These are phyloP conservation scores for Periparus ater DNA, from an alignment of 2,797 vertebrate genomes.

Conservation along the genomic window DNA sequence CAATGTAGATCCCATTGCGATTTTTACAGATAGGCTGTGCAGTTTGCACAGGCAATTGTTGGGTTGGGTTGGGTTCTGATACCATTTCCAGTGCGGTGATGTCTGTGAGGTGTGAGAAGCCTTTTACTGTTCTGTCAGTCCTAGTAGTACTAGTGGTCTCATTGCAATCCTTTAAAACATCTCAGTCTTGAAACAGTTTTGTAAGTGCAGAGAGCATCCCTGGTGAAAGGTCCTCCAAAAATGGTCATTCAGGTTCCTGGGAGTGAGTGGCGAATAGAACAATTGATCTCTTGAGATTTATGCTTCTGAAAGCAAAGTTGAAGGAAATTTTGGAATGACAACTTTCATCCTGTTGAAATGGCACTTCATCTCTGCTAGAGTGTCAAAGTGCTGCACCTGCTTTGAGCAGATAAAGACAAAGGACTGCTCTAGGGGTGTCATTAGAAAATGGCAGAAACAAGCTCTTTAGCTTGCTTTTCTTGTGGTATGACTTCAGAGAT, in stretches of 20 bases:
- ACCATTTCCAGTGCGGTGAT: not conserved
- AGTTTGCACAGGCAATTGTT: not conserved
- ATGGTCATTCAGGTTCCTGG: not conserved
- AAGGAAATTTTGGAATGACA: not conserved
- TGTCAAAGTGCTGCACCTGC: not conserved
- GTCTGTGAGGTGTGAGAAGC: not conserved
- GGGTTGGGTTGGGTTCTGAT: not conserved
- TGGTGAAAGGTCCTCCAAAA: not conserved
- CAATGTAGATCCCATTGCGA: not conserved
- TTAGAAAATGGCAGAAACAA: not conserved
- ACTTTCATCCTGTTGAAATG: not conserved
- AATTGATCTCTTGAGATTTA: not conserved
- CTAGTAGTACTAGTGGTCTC: not conserved
- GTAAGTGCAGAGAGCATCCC: not conserved
- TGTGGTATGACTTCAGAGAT: not conserved
- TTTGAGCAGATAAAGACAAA: not conserved
- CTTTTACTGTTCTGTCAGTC: not conserved
- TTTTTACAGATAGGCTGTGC: not conserved
- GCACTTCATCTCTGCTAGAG: not conserved
- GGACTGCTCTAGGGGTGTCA: not conserved
- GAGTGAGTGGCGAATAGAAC: not conserved
- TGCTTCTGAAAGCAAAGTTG: not conserved
- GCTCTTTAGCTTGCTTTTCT: not conserved
- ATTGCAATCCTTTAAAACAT: not conserved
- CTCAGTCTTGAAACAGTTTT: not conserved